A percentile compares a stretch with the other conserved stretches of the same genome.
Evolutionary conservation across 92 coral and sea anemone genomes (phyloP).

Genomic region (Epizoanthus scotinus): DNA sequence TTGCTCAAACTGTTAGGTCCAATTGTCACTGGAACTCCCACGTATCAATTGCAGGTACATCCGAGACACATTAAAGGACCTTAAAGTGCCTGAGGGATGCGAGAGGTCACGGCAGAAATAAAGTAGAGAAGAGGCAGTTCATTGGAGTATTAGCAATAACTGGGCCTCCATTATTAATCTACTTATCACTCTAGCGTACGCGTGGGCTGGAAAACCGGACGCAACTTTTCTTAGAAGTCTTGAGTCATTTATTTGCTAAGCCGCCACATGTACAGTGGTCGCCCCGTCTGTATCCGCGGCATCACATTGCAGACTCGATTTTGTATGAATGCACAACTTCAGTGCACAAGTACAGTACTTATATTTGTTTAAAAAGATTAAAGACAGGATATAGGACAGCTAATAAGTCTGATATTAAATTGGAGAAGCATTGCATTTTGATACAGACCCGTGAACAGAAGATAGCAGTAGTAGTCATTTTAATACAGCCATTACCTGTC

Average conservation of each 20-base stretch:
- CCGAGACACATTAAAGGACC: slow-evolving; percentile 23
- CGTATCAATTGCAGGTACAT: slow-evolving; percentile 3
- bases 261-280: too few species aligned
- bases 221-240: too few species aligned
- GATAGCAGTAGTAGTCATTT: too few species aligned
- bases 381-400: too few species aligned
- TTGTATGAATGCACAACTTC: not conserved
- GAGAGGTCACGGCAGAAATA: slow-evolving; percentile 25
- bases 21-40: not conserved
- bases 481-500: not conserved
- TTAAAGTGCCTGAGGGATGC: slow-evolving; percentile 9
- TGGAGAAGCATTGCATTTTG: too few species aligned
- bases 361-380: too few species aligned
- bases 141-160: slow-evolving; percentile 10
- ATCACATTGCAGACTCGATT: not conserved
- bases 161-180: slow-evolving; percentile 18
- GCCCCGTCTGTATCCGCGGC: not conserved
- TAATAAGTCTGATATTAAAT: too few species aligned
- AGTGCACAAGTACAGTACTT: not conserved
- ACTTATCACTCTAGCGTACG: slow-evolving; percentile 1
- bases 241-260: not conserved
- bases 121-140: not conserved
- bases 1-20: slow-evolving; percentile 17
- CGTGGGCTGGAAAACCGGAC: not conserved
- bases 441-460: too few species aligned